These are phyloP conservation scores for Zygothrica quintamaculata DNA, from an alignment of 2,888 invertebrate species.

Conservation along the genomic window DNA sequence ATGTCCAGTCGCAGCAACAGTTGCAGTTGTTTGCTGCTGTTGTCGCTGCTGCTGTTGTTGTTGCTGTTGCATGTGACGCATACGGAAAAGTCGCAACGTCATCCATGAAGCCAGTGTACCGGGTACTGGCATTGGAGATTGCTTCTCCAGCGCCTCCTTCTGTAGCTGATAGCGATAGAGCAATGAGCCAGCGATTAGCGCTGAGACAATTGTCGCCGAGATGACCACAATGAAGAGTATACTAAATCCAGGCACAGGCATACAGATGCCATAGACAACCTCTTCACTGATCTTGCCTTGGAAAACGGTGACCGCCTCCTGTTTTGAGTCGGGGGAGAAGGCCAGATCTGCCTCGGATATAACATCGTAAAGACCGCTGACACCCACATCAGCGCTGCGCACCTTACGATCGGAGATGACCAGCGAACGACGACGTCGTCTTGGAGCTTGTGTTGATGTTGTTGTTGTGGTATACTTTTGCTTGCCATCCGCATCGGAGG, in stretches of 20 bases:
- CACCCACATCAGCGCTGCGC: constrained; percentile 94
- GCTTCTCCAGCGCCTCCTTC: constrained; percentile 87
- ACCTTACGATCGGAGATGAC: constrained; percentile 89
- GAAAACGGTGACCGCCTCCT: constrained; percentile 93
- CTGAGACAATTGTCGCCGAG: constrained; percentile 93
- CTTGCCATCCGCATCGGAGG: constrained; percentile 25
- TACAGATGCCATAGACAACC: constrained; percentile 95
- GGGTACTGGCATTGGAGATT: constrained; percentile 86
- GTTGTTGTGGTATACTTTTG: too few species aligned
- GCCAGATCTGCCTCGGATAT: constrained; percentile 96
- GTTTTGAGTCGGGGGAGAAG: constrained; percentile 92
- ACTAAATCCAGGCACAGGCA: constrained; percentile 95
- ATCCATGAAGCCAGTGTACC: constrained; percentile 91
- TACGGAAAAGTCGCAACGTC: constrained; percentile 88
- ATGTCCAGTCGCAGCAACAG: constrained; percentile 54
- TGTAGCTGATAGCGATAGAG: constrained; percentile 92
- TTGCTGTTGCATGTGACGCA: constrained; percentile 83
- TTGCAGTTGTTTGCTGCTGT: constrained; percentile 43
- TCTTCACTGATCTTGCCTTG: constrained; percentile 95
- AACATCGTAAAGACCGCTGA: constrained; percentile 94
- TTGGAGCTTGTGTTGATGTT: constrained; percentile 14
- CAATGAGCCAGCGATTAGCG: constrained; percentile 92
- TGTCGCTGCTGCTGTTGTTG: constrained; percentile 65
- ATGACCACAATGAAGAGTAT: constrained; percentile 94
- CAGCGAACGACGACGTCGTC: constrained; percentile 88